Conservation (phyloP, 2,797 vertebrate species). For the Sparidentex hasta region DNA sequence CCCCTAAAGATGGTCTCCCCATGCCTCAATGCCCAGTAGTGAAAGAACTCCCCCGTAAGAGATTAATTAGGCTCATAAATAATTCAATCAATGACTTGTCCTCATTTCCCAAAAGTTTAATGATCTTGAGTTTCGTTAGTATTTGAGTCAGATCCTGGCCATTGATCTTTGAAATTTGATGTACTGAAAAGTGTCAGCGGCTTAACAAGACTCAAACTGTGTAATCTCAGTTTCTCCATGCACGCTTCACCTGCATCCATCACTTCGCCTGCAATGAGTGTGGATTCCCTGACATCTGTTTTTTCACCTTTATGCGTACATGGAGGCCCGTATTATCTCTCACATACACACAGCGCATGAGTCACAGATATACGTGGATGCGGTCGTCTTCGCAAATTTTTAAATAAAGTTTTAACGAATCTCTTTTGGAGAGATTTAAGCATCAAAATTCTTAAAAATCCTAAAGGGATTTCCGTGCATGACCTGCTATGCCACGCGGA, state of each 20-base stretch:
- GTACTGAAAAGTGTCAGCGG: constrained; percentile 74
- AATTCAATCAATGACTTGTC: constrained; percentile 81
- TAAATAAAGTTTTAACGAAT: constrained; percentile 38
- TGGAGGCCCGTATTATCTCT: constrained; percentile 17
- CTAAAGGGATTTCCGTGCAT: background rate
- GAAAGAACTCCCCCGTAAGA: constrained; percentile 65
- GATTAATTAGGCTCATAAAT: constrained; percentile 85
- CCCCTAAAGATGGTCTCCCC: constrained; percentile 63
- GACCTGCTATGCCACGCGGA: background rate
- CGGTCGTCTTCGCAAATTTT: constrained; percentile 21
- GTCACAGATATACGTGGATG: constrained; percentile 28
- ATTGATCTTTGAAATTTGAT: constrained; percentile 80
- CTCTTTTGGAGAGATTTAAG: constrained; percentile 14
- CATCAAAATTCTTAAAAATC: constrained; percentile 3
- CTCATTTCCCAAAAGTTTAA: constrained; percentile 82
- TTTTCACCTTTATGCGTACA: constrained; percentile 52
- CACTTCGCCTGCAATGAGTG: constrained; percentile 26
- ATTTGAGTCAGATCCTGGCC: constrained; percentile 78
- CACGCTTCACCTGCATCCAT: constrained; percentile 55
- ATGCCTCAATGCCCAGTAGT: constrained; percentile 64
- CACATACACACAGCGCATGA: constrained; percentile 32
- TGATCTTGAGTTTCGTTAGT: constrained; percentile 78
- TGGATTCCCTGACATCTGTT: constrained; percentile 42
- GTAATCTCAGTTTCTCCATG: constrained; percentile 58
- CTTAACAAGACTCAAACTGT: constrained; percentile 70